Evolutionary conservation across 2,113 vertebrate genomes (phyloP).

Genomic region (Euleptes europaea): DNA sequence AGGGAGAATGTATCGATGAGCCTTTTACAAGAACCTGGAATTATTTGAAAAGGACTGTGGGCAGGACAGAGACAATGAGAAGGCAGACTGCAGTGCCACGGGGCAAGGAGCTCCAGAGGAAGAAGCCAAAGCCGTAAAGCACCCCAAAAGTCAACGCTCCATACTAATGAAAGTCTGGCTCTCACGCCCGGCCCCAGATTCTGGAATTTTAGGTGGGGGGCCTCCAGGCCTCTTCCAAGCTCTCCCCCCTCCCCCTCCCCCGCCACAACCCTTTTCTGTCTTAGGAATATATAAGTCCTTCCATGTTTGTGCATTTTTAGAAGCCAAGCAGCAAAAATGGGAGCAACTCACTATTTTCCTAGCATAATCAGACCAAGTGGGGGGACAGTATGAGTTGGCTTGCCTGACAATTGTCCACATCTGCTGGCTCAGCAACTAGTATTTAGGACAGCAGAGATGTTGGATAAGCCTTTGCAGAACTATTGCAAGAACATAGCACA

Average conservation of each 20-base stretch:
- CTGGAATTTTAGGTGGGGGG: not conserved
- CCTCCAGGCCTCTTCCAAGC: too few species aligned
- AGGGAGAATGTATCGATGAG: too few species aligned
- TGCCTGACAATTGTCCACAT: too few species aligned
- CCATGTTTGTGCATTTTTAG: not conserved
- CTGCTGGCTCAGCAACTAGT: too few species aligned
- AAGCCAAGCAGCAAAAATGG: not conserved
- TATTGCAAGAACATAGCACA: too few species aligned
- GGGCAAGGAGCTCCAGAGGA: not conserved
- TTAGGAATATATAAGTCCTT: not conserved
- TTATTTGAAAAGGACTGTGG: not conserved
- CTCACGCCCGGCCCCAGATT: not conserved
- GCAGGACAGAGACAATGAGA: not conserved
- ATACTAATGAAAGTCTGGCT: not conserved
- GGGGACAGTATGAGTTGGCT: not conserved
- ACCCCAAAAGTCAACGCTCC: not conserved
- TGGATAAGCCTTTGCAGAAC: too few species aligned
- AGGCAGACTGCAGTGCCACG: not conserved
- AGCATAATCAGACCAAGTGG: not conserved
- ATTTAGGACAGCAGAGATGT: too few species aligned
- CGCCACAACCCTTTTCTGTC: not conserved
- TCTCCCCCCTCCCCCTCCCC: too few species aligned
- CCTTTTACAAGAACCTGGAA: too few species aligned
- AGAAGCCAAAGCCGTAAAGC: not conserved
- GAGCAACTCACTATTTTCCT: not conserved